These are phyloP conservation scores for Saccostrea glomerata DNA, from an alignment of 1,140 invertebrate genomes.

Conservation along the genomic window DNA sequence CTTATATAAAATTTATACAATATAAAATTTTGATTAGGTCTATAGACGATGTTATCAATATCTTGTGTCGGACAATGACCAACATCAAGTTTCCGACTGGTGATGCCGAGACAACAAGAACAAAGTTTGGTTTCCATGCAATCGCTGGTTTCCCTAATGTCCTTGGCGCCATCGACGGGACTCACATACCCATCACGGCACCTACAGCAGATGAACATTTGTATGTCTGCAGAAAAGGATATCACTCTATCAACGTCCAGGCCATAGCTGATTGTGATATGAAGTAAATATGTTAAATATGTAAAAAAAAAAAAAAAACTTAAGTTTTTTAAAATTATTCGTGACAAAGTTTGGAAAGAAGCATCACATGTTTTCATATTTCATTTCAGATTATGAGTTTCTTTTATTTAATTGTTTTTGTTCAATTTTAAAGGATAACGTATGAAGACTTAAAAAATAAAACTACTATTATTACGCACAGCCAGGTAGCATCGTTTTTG, in stretches of 20 bases:
- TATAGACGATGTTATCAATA: not conserved
- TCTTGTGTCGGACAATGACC: not conserved
- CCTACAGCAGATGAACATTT: conserved; percentile 41
- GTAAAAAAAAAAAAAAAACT: too few species aligned
- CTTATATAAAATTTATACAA: too few species aligned
- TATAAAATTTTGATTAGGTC: not conserved
- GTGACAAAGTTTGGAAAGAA: not conserved
- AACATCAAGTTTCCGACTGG: conserved; percentile 23
- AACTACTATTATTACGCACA: too few species aligned
- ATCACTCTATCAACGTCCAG: conserved; percentile 50
- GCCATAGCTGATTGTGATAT: conserved; percentile 32
- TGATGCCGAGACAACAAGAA: not conserved
- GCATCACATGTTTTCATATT: not conserved
- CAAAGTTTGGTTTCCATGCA: conserved; percentile 42
- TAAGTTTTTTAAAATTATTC: too few species aligned
- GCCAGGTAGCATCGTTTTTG: too few species aligned
- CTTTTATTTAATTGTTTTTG: too few species aligned
- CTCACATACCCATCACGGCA: conserved; percentile 48
- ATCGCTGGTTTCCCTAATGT: conserved; percentile 45
- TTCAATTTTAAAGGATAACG: too few species aligned
- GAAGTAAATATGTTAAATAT: not conserved
- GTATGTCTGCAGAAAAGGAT: conserved; percentile 53
- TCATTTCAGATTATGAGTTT: too few species aligned
- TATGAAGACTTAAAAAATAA: too few species aligned
- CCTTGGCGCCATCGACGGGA: conserved; percentile 49